Percentiles rank a stretch among this genome's conserved stretches.
phyloP scores from a whole-genome alignment of 2,888 invertebrate genomes.

The Hymenopus coronatus region DNA sequence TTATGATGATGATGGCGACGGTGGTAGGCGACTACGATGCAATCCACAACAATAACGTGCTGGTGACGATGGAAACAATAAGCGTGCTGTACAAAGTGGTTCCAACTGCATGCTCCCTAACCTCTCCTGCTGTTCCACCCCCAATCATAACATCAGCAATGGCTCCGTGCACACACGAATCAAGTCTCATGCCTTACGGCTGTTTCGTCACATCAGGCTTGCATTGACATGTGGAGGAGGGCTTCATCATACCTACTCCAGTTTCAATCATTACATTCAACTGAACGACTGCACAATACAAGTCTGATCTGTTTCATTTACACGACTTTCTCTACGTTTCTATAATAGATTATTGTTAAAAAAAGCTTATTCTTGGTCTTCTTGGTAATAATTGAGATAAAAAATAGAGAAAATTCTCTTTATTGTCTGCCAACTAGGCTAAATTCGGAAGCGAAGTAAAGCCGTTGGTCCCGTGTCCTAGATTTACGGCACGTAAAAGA shows the following conservation, averaged over 20 bases:
- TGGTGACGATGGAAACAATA: constrained; percentile 17
- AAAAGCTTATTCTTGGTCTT: too few relatives aligned
- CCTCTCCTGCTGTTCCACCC: background rate
- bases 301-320: too few relatives aligned
- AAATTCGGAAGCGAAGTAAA: too few relatives aligned
- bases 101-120: background rate
- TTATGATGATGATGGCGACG: constrained; percentile 10
- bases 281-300: too few relatives aligned
- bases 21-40: constrained; percentile 3
- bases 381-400: too few relatives aligned
- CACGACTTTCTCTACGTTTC: too few relatives aligned
- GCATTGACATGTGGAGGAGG: background rate
- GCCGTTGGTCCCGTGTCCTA: too few relatives aligned
- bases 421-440: too few relatives aligned
- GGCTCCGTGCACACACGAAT: background rate
- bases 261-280: background rate
- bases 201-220: background rate
- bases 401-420: too few relatives aligned
- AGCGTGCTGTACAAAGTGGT: constrained; percentile 16
- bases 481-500: too few relatives aligned
- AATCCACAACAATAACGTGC: constrained; percentile 18
- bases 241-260: background rate
- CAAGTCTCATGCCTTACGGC: background rate
- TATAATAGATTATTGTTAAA: too few relatives aligned
- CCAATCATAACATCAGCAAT: constrained; percentile 7